These are phyloP conservation scores for Zaprionus ghesquierei DNA, from an alignment of 1,140 invertebrate species.

Conservation along the genomic window DNA sequence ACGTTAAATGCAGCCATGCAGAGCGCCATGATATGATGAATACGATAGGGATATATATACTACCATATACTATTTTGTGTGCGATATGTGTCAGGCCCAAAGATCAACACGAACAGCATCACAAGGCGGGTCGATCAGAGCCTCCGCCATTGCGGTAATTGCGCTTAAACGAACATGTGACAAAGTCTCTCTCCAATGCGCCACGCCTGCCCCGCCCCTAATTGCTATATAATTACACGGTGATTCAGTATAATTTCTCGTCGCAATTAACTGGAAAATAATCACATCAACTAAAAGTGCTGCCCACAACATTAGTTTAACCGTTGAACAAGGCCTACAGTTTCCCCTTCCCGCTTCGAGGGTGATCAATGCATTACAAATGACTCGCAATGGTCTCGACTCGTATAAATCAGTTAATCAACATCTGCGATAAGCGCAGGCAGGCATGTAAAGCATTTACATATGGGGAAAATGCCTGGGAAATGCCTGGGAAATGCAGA, in stretches of 20 bases:
- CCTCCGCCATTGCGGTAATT: conserved; percentile 24
- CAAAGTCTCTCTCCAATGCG: too few species aligned
- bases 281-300: conserved; percentile 32
- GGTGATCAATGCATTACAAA: conserved; percentile 78
- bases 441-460: conserved; percentile 4
- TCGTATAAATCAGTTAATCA: conserved; percentile 78
- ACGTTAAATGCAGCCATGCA: conserved; percentile 64
- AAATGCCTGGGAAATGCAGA: conserved; percentile 19
- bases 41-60: not conserved
- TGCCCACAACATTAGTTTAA: conserved; percentile 54
- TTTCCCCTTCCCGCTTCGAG: conserved; percentile 2
- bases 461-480: conserved; percentile 27
- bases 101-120: conserved; percentile 45
- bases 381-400: conserved; percentile 37
- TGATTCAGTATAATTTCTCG: conserved; percentile 44
- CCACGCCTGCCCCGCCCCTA: conserved; percentile 37
- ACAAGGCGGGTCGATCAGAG: conserved; percentile 7
- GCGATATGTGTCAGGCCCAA: not conserved
- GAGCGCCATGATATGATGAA: conserved; percentile 9
- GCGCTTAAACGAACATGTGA: conserved; percentile 29
- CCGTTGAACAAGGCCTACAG: conserved; percentile 5
- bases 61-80: too few species aligned
- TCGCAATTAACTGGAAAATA: conserved; percentile 50
- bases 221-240: conserved; percentile 72
- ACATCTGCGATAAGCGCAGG: conserved; percentile 67